Conservation (phyloP, 2,888 invertebrate species). For the Cheilosia scutellata region DNA sequence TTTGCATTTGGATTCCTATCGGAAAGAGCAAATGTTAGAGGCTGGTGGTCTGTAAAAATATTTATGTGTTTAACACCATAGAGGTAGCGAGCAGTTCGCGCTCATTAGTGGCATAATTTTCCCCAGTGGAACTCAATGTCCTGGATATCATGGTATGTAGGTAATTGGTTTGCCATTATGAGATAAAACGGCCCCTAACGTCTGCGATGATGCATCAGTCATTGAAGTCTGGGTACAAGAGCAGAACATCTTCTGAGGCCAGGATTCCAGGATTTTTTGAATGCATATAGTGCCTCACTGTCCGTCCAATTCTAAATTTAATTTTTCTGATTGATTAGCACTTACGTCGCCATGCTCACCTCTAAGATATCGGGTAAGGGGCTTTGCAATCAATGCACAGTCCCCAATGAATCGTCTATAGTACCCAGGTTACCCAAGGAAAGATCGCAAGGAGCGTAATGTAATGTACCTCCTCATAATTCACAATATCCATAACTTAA, state of each 20-base stretch:
- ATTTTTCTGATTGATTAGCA: constrained; percentile 12
- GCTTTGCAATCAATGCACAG: constrained; percentile 31
- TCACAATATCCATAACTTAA: constrained; percentile 55
- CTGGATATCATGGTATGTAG: constrained; percentile 78
- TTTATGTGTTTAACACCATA: constrained; percentile 77
- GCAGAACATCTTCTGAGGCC: constrained; percentile 39
- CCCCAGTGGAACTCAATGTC: constrained; percentile 75
- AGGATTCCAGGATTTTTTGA: constrained; percentile 5
- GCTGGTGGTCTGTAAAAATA: no score
- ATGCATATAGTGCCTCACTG: constrained; percentile 15
- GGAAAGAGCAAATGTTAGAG: constrained; percentile 47
- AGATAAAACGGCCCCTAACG: constrained; percentile 77
- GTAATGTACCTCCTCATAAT: constrained; percentile 49
- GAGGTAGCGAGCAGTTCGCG: constrained; percentile 80
- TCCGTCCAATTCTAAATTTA: constrained; percentile 1
- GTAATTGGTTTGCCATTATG: constrained; percentile 78
- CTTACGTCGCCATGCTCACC: constrained; percentile 38
- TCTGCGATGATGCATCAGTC: constrained; percentile 78
- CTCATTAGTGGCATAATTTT: constrained; percentile 78
- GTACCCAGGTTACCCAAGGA: constrained; percentile 28
- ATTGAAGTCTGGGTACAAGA: constrained; percentile 78
- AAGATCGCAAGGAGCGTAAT: constrained; percentile 33
- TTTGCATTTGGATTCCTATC: constrained; percentile 53
- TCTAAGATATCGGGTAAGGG: constrained; percentile 8
- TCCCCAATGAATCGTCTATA: constrained; percentile 33